A percentile compares a stretch with the other conserved stretches of the same genome.
Conservation (phyloP, 2,113 vertebrate genomes). For the Melanocharis versteri region DNA sequence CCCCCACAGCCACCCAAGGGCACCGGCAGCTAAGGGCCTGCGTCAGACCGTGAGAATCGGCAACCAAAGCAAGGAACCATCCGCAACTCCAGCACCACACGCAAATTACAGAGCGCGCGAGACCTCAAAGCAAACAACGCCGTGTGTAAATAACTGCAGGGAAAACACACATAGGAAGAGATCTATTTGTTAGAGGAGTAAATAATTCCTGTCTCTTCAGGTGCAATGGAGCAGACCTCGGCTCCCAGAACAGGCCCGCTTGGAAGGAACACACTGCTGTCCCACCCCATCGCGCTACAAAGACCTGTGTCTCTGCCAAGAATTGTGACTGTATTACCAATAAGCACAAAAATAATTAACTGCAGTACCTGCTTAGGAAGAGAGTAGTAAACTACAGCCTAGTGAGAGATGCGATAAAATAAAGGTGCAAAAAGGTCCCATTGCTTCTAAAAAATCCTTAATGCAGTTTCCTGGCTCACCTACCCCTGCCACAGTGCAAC, state of each 20-base stretch:
- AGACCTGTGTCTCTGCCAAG: neutral
- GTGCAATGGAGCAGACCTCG: rapidly evolving
- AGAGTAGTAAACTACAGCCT: neutral
- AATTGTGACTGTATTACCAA: neutral
- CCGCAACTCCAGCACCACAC: neutral
- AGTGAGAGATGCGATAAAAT: neutral
- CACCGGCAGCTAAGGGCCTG: neutral
- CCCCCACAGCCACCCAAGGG: neutral
- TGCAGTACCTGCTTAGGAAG: neutral
- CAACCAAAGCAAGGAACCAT: neutral
- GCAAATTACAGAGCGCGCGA: neutral
- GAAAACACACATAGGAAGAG: neutral
- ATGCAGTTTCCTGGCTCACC: neutral
- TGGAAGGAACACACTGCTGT: neutral
- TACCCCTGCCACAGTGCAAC: neutral
- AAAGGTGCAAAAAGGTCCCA: neutral
- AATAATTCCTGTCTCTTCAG: neutral
- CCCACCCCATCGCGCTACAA: neutral
- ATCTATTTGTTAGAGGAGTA: neutral
- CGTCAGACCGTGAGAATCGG: neutral
- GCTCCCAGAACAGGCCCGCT: neutral
- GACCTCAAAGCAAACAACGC: conserved; percentile 15
- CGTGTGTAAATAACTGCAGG: neutral
- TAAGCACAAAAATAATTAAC: neutral
- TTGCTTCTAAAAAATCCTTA: neutral